Evolutionary conservation across 2,888 invertebrate genomes (phyloP).

Genomic region (Pseudoips prasinana): DNA sequence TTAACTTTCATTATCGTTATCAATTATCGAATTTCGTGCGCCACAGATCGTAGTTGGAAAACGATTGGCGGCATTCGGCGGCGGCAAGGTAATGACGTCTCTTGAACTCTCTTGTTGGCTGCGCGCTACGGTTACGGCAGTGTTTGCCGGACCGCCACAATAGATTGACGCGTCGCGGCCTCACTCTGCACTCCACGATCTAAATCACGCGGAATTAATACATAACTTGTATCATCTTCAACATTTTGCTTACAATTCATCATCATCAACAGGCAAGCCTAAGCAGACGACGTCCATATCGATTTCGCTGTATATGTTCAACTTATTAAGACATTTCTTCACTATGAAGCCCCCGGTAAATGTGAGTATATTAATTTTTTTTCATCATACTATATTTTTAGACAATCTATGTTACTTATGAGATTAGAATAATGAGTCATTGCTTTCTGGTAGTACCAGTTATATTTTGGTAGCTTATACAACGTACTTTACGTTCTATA

Average conservation of each 20-base stretch:
- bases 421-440: too few relatives aligned
- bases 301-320: conserved; percentile 52
- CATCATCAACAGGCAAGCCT: conserved; percentile 4
- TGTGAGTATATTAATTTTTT: conserved; percentile 52
- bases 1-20: conserved; percentile 1
- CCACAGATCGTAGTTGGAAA: conserved; percentile 25
- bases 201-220: conserved; percentile 37
- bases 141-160: conserved; percentile 61
- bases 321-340: conserved; percentile 55
- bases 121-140: conserved; percentile 44
- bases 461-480: too few relatives aligned
- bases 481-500: too few relatives aligned
- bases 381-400: too few relatives aligned
- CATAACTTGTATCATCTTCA: conserved; percentile 11
- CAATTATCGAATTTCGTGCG: conserved; percentile 2
- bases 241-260: conserved; percentile 6
- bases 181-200: conserved; percentile 46
- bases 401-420: too few relatives aligned
- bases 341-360: conserved; percentile 76
- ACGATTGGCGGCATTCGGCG: conserved; percentile 12
- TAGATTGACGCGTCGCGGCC: conserved; percentile 51
- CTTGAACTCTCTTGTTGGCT: conserved; percentile 5
- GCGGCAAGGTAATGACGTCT: conserved; percentile 33
- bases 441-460: too few relatives aligned
- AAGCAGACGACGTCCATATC: conserved; percentile 1